Conservation (phyloP, 2,888 invertebrate genomes). For the Hoplodrina blanda region DNA sequence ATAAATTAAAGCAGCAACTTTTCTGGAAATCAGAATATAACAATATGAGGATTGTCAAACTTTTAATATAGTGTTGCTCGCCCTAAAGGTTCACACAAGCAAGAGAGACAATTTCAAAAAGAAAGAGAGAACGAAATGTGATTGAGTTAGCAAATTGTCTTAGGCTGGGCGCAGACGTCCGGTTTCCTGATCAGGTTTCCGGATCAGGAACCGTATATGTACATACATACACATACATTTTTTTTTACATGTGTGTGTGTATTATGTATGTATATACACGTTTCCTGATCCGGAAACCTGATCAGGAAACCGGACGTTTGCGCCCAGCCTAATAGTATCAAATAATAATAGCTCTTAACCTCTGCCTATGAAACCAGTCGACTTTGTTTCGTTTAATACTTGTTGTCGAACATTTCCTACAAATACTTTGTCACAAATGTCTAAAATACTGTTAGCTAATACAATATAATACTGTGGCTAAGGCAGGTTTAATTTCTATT, state of each 20-base stretch:
- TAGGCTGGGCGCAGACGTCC: too few relatives aligned
- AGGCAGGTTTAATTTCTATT: not conserved
- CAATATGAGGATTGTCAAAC: not conserved
- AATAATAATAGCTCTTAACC: not conserved
- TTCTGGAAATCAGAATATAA: not conserved
- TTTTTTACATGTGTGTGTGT: too few relatives aligned
- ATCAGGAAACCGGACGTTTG: too few relatives aligned
- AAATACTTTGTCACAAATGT: conserved; percentile 19
- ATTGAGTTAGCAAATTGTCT: too few relatives aligned
- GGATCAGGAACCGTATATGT: too few relatives aligned
- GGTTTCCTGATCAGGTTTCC: too few relatives aligned
- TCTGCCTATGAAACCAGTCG: too few relatives aligned
- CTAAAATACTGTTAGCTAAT: conserved; percentile 6
- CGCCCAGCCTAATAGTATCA: too few relatives aligned
- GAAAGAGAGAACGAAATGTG: not conserved
- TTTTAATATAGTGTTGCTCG: not conserved
- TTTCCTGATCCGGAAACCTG: too few relatives aligned
- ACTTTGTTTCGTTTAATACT: not conserved
- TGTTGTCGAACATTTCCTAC: not conserved
- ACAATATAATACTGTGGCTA: not conserved
- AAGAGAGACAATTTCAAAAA: not conserved
- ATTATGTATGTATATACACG: too few relatives aligned
- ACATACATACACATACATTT: too few relatives aligned
- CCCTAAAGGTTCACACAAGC: not conserved
- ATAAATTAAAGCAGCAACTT: not conserved